Conservation (phyloP, 2,797 vertebrate species). For the Picus viridis region DNA sequence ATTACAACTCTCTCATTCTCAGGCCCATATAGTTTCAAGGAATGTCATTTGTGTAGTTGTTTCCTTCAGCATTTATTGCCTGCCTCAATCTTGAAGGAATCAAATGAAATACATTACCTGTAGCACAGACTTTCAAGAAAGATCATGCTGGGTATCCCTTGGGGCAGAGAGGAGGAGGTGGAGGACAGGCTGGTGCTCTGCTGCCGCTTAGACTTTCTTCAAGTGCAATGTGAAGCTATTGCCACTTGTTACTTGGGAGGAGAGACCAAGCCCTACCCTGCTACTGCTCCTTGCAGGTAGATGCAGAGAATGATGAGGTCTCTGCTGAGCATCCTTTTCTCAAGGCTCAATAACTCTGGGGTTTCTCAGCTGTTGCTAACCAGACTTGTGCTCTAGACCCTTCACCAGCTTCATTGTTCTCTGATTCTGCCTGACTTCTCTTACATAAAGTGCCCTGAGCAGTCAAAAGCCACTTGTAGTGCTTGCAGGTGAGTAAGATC, state of each 20-base stretch:
- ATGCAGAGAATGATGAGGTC: fast-evolving
- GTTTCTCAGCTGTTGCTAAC: neutral
- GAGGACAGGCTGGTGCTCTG: neutral
- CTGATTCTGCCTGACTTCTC: neutral
- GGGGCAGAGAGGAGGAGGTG: too few relatives aligned
- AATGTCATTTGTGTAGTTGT: constrained; percentile 61
- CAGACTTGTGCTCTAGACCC: neutral
- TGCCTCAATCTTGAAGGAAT: constrained; percentile 38
- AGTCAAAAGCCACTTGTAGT: neutral
- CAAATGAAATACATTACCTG: constrained; percentile 40
- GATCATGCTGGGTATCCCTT: neutral
- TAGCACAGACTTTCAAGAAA: constrained; percentile 21
- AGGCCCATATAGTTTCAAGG: constrained; percentile 31
- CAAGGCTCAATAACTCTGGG: neutral
- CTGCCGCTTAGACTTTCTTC: neutral
- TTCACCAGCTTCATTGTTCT: neutral
- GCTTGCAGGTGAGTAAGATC: neutral
- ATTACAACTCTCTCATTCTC: neutral
- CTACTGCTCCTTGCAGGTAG: fast-evolving
- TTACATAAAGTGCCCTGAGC: neutral
- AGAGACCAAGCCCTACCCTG: neutral
- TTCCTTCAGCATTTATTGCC: constrained; percentile 57
- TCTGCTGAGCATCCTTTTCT: neutral
- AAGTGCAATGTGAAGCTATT: fast-evolving
- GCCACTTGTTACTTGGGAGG: neutral